Base-by-base conservation (phyloP, 2,888 invertebrate species). In the Apamea epomidion region DNA sequence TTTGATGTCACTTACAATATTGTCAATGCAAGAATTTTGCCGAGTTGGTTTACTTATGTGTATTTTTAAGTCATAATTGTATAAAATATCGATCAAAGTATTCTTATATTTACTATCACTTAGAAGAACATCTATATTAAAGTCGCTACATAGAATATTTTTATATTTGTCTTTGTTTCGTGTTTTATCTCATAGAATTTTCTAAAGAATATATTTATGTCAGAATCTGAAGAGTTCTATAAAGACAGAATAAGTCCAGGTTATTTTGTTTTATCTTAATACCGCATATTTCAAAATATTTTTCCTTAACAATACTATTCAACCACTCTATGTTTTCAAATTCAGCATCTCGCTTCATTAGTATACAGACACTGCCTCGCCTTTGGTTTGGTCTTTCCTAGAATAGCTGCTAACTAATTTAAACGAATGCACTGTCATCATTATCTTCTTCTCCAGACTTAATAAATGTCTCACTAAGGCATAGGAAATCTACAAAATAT, bases 371-470 rank as follows among this genome's bases (percentile, higher is more conserved):
- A 12, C 67, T n/a, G 4, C 67, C 67, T 42, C 67, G 67, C 25
- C 67, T 68, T 42, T 68, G n/a, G n/a, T n/a, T n/a, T n/a, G 67
- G 67, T 68, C 67, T 68, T 68, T 68, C 67, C 67, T 68, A 68
- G 25, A 68, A 25, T 45, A 68, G 67, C 42, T 68, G 45, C 45
- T 45, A 10, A 42, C 45, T 3, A 68, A 45, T 68, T 67, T 67
- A 67, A 67, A 67, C 6, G 67, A 37, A 21, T 42, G 25, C 25
- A 45, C 25, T 42, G 21, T 4, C 42, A 67, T 42, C 25, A n/a
- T 67, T 67, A 42, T 67, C 67, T 67, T 67, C 37, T 32, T 32
- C 32, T 32, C 32, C 32, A 32, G 32, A 32, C 2, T 32, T 32
- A 32, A 32, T 32, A 32, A 32, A 32, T 32, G 32, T 32, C 32